These are phyloP conservation scores for Horisme vitalbata DNA, from an alignment of 2,888 invertebrate genomes.

Conservation along the genomic window DNA sequence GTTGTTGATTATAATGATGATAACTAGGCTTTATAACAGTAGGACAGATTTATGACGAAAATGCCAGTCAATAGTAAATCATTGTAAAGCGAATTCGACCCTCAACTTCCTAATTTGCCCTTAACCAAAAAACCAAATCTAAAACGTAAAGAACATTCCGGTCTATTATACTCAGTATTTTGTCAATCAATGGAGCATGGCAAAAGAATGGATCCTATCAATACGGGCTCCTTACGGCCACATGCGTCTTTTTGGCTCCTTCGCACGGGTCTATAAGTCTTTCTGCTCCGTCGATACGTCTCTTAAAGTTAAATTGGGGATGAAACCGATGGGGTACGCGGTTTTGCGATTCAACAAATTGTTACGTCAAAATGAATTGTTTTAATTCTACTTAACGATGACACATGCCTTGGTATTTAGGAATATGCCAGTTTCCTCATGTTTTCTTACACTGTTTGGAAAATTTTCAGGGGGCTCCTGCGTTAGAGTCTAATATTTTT, in stretches of 20 bases:
- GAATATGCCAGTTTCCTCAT: too few species aligned
- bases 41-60: too few species aligned
- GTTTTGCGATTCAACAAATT: constrained; percentile 55
- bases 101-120: constrained; percentile 10
- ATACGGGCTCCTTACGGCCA: constrained; percentile 59
- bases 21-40: too few species aligned
- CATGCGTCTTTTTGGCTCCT: constrained; percentile 65
- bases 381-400: too few species aligned
- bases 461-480: too few species aligned
- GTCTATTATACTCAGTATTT: constrained; percentile 46
- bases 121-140: constrained; percentile 14
- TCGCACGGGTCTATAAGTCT: constrained; percentile 67
- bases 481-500: too few species aligned
- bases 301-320: constrained; percentile 74
- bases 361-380: constrained; percentile 31
- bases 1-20: too few species aligned
- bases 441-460: too few species aligned
- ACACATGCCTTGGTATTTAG: too few species aligned
- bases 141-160: constrained; percentile 42
- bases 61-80: too few species aligned
- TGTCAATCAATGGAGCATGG: constrained; percentile 60
- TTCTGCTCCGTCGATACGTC: constrained; percentile 63
- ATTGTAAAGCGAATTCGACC: too few species aligned
- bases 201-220: constrained; percentile 63
- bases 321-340: constrained; percentile 67